Base-by-base conservation (phyloP, 2,888 invertebrate genomes). In the Lasioglossum oenotherae region DNA sequence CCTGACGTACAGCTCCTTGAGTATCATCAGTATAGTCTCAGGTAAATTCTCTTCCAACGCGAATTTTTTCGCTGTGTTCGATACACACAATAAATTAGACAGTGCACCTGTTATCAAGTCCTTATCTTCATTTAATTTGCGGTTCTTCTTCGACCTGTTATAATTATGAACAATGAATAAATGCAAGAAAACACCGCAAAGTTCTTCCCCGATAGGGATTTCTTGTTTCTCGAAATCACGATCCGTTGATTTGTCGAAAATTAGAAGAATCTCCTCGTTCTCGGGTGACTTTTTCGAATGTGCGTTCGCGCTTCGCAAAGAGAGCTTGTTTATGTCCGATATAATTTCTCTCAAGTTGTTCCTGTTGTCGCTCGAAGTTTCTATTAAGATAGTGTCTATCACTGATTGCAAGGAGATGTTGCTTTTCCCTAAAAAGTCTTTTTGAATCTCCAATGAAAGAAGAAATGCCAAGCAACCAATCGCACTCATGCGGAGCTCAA, bases 1-100 rank as follows among this genome's bases (percentile, higher is more conserved):
- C 88, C 95, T 95, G 10, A 95, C 93, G 73, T 96, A 95, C 27
- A 95, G 90, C 82, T 96, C 95, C 87, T 95, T 95, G n/a, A 96
- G 88, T 82, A 95, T 95, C 86, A 95, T 92, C 19, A 96, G 82
- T 27, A 94, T 90, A 3, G 93, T 94, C 76, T 93, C 92, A 2
- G 95, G 90, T 8, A 96, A 92, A 67, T 95, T 95, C 82, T 95
- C 94, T 38, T 92, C 88, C 1, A 96, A 87, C 0, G 96, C 96
- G 75, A 92, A 92, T 84, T 91, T 94, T 89, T 96, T 96, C 0
- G 96, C 96, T 87, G 95, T 95, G 12, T 88, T 87, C 0, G 96
- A 96, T 31, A 96, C 92, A 57, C 95, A 95, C 2, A 96, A 89
- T 44, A 96, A 89, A 91, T 95, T 95, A 0, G 96, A 94, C 46